Percentiles rank a stretch among this genome's conserved stretches.
Evolutionary conservation across 53 echinoderm and acorn worm species (phyloP).

Genomic region (Antedon mediterranea): DNA sequence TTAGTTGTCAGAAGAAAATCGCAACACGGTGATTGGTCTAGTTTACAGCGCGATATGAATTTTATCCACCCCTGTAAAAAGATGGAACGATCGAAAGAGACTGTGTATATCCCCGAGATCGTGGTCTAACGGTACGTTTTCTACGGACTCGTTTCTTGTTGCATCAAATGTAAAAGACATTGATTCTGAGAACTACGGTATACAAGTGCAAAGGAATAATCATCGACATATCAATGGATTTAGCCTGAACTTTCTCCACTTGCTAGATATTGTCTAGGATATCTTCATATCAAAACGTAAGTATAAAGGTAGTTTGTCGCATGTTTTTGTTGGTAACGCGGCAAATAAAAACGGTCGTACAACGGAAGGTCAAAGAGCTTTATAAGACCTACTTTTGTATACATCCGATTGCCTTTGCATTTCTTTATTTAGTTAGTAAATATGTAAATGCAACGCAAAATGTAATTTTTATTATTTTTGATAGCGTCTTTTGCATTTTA

Average conservation of each 20-base stretch:
- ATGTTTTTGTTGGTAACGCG: too few relatives aligned
- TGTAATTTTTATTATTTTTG: too few relatives aligned
- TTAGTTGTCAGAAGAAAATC: not conserved
- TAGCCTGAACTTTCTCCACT: not conserved
- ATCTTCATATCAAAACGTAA: not conserved
- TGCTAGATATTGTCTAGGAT: not conserved
- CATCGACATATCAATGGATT: not conserved
- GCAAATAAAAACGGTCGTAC: too few relatives aligned
- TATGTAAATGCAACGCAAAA: too few relatives aligned
- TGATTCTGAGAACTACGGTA: too few relatives aligned
- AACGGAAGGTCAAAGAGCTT: too few relatives aligned
- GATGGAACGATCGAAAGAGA: not conserved
- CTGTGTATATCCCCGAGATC: not conserved
- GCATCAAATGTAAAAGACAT: not conserved
- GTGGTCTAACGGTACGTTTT: not conserved
- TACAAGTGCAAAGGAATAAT: not conserved
- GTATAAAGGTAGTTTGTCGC: too few relatives aligned
- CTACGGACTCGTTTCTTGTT: not conserved
- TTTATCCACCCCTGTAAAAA: not conserved
- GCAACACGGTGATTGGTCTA: not conserved
- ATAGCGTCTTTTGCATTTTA: too few relatives aligned
- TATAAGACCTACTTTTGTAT: too few relatives aligned
- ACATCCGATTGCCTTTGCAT: too few relatives aligned
- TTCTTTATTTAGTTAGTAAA: too few relatives aligned
- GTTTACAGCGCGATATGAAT: not conserved